phyloP scores from a whole-genome alignment of 2,113 vertebrate genomes.

The Gymnorhina tibicen region DNA sequence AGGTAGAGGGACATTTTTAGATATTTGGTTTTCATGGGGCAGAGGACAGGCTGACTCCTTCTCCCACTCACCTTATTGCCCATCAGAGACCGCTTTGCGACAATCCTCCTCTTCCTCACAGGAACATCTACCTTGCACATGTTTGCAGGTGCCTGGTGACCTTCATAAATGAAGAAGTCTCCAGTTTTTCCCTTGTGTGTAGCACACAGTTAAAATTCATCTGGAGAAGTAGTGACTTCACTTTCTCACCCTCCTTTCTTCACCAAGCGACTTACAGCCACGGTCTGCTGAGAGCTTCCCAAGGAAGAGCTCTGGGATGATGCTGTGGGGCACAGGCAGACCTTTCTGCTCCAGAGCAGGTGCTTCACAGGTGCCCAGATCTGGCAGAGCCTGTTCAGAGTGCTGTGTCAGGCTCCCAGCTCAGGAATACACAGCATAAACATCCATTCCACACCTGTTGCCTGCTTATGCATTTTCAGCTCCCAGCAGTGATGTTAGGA shows the following conservation, averaged over 20 bases:
- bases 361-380: background rate
- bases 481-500: background rate
- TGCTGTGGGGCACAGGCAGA: background rate
- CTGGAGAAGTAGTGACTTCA: background rate
- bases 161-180: background rate
- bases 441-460: background rate
- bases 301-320: background rate
- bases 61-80: background rate
- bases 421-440: background rate
- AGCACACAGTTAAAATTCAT: background rate
- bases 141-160: background rate
- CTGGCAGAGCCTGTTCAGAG: background rate
- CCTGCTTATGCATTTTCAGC: background rate
- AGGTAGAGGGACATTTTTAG: background rate
- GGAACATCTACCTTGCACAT: background rate
- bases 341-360: background rate
- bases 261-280: background rate
- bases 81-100: background rate
- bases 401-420: background rate
- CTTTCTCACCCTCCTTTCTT: background rate
- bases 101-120: conserved; percentile 28
- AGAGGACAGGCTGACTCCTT: background rate
- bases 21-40: background rate
- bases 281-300: background rate
- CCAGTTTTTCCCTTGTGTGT: background rate